Evolutionary conservation across 2,888 invertebrate genomes (phyloP).

Genomic region (Amphipyra berbera): DNA sequence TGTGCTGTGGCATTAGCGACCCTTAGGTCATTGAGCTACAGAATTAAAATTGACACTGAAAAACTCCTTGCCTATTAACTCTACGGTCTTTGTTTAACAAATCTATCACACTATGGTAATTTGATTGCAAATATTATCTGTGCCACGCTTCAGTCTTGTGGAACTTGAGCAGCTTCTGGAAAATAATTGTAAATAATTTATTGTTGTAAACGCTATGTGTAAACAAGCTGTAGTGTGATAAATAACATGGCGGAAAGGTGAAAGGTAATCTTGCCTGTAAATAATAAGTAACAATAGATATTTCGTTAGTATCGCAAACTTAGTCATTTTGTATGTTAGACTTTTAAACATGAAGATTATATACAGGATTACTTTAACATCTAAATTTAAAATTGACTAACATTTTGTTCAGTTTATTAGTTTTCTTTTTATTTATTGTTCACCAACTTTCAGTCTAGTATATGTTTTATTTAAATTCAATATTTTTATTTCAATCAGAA

Average conservation of each 20-base stretch:
- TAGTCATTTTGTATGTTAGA: too few species aligned
- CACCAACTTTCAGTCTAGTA: neutral
- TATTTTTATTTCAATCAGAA: neutral
- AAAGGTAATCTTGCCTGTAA: constrained; percentile 16
- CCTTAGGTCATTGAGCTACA: neutral
- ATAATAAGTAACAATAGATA: too few species aligned
- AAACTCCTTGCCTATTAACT: too few species aligned
- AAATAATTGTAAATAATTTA: constrained; percentile 26
- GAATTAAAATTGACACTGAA: too few species aligned
- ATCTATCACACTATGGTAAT: constrained; percentile 3
- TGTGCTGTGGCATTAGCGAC: neutral
- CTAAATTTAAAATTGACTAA: constrained; percentile 11
- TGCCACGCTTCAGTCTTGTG: constrained; percentile 6
- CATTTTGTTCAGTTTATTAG: constrained; percentile 16
- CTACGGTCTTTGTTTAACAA: neutral
- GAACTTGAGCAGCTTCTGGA: constrained; percentile 8
- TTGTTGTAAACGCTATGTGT: constrained; percentile 17
- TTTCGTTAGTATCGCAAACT: too few species aligned
- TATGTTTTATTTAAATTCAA: too few species aligned
- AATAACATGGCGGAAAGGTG: constrained; percentile 3
- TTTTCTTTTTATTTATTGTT: neutral
- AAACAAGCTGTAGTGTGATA: constrained; percentile 15
- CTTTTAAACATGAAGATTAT: too few species aligned
- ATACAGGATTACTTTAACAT: too few species aligned
- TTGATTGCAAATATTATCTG: neutral